These are phyloP conservation scores for Pantherophis vulpinus DNA, from an alignment of 2,797 vertebrate genomes.

Conservation along the genomic window DNA sequence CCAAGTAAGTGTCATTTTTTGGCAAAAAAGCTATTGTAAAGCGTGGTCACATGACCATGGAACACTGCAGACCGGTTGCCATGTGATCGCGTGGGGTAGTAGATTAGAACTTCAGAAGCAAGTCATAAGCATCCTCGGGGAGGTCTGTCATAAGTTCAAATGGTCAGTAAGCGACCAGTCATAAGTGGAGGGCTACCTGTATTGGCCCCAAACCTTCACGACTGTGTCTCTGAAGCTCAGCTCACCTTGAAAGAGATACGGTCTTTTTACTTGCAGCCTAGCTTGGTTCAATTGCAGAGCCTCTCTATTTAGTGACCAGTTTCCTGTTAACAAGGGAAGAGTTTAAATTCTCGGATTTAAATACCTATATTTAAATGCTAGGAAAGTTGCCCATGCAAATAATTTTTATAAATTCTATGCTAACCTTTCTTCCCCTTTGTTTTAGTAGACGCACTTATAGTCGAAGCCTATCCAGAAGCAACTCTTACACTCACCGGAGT, in stretches of 20 bases:
- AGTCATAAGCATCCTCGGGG: too few species aligned
- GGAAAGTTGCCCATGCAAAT: accelerated
- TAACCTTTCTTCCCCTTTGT: not conserved
- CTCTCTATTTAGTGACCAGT: not conserved
- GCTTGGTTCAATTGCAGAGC: not conserved
- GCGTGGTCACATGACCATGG: too few species aligned
- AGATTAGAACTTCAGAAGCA: too few species aligned
- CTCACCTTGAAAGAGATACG: not conserved
- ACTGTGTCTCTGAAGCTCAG: not conserved
- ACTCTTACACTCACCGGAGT: slow-evolving; percentile 77
- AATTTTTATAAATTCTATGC: not conserved
- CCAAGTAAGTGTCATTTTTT: not conserved
- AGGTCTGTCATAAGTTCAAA: not conserved
- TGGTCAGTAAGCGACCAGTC: not conserved
- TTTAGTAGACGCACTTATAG: slow-evolving; percentile 80
- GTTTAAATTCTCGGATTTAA: not conserved
- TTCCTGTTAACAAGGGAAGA: not conserved
- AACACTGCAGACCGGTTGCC: too few species aligned
- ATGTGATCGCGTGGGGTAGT: too few species aligned
- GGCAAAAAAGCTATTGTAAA: not conserved
- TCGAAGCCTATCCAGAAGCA: slow-evolving; percentile 88
- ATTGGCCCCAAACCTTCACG: not conserved
- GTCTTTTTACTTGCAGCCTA: not conserved
- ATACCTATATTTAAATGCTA: not conserved
- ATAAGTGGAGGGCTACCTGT: not conserved